Evolutionary conservation across 2,888 invertebrate species (phyloP), one percentile per base, ranked within the genome.

Genomic region (Tridacna gigas): DNA sequence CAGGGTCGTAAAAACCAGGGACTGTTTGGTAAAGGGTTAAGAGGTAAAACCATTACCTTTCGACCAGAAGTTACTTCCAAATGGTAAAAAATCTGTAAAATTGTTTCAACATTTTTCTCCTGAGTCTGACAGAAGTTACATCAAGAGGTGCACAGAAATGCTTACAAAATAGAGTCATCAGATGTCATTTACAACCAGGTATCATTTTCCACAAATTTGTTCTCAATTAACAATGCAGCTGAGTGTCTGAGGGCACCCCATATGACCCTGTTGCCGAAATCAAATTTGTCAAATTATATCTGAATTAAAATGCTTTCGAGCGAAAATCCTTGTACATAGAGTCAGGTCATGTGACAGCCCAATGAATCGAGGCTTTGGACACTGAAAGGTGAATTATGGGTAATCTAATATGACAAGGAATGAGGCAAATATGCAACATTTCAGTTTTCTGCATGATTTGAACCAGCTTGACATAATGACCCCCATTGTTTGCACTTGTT

Each of bases 281-380:
- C 77, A 28, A 83, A 87, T 87, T 83, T 85, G 83, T 87, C 87
- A 85, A 85, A 87, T 87, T 87, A 87, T 71, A 81, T 76, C 73
- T 76, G 69, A 60, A 82, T 85, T 74, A 77, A 63, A n/a, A 45
- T 60, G 48, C 67, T 77, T 45, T 74, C 56, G 80, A 86, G 84
- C 86, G 83, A 78, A 86, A 84, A 84, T 82, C 80, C 80, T 77
- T 20, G 63, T 47, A 73, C 65, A 65, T 71, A 77, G 73, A 26
- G 13, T 48, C 48, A 28, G 26, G n/a, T 63, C 5, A 22, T 25
- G 26, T 65, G 74, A 74, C 56, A 66, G 61, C 25, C 20, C 60
- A 25, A 63, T 18, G 25, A 20, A 66, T 47, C 26, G 15, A 28
- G 11, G 48, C 22, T 77, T 25, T 13, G 65, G 47, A 22, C 45